Evolutionary conservation across 2,888 invertebrate species (phyloP).

Genomic region (Therioaphis trifolii): DNA sequence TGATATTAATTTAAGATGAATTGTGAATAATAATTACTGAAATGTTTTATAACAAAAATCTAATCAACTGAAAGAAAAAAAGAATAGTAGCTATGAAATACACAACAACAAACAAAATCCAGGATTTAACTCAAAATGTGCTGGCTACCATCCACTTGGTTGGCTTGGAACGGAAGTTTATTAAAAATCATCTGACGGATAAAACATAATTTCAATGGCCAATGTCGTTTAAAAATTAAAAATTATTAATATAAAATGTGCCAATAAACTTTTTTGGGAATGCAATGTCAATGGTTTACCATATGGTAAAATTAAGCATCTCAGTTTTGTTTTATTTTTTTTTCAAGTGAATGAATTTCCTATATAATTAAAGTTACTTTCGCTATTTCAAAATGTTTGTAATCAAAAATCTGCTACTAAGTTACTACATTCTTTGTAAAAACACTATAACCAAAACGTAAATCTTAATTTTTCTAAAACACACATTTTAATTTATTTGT

Average conservation of each 20-base stretch:
- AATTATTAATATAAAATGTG: slow-evolving; percentile 2
- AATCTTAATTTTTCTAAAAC: too few relatives aligned
- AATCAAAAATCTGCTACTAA: neutral
- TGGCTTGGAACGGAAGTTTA: slow-evolving; percentile 1
- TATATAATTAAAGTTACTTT: slow-evolving; percentile 2
- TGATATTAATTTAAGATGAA: too few relatives aligned
- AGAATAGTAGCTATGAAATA: neutral
- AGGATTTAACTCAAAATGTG: neutral
- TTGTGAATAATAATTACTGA: too few relatives aligned
- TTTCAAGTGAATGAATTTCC: slow-evolving; percentile 25
- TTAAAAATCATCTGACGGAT: slow-evolving; percentile 38
- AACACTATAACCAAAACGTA: too few relatives aligned
- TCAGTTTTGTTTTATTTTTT: neutral
- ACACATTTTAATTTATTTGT: too few relatives aligned
- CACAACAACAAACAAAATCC: neutral
- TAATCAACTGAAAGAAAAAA: slow-evolving; percentile 3
- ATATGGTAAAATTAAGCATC: neutral
- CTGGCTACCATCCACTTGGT: slow-evolving; percentile 14
- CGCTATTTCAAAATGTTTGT: neutral
- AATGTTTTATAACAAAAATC: neutral
- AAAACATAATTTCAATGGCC: slow-evolving; percentile 27
- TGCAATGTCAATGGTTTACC: neutral
- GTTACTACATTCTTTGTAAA: too few relatives aligned
- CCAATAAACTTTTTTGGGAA: slow-evolving; percentile 33
- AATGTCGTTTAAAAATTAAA: slow-evolving; percentile 33